A percentile compares a stretch with the other conserved stretches of the same genome.
These are phyloP conservation scores for Elmis aenea DNA, from an alignment of 2,888 invertebrate species.

Conservation along the genomic window DNA sequence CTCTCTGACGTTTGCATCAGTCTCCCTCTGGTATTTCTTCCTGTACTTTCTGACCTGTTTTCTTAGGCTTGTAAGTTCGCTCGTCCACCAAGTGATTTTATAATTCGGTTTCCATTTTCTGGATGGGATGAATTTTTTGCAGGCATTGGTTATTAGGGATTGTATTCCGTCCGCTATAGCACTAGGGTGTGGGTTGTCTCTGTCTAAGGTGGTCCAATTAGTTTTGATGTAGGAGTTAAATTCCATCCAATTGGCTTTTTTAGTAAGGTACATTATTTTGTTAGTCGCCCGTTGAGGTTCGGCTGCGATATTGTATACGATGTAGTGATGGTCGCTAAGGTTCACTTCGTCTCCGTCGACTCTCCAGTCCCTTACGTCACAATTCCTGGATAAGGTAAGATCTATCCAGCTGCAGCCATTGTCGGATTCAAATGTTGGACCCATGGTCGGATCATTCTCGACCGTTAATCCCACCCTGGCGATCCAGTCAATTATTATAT, in stretches of 20 bases:
- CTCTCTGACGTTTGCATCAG: neutral
- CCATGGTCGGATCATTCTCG: too few relatives aligned
- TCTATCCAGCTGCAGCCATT: conserved; percentile 6
- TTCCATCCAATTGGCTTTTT: too few relatives aligned
- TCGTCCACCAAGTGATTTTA: neutral
- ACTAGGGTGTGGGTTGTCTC: neutral
- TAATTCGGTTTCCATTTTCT: neutral
- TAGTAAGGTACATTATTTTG: too few relatives aligned
- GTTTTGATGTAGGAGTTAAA: neutral
- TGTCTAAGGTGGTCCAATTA: neutral
- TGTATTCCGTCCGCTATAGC: neutral
- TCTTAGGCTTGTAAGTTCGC: neutral
- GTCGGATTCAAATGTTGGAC: too few relatives aligned
- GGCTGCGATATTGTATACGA: neutral
- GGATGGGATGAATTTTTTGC: neutral
- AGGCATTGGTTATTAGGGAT: neutral
- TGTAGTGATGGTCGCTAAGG: neutral
- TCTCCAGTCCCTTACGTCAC: conserved; percentile 1
- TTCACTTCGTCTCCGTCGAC: neutral
- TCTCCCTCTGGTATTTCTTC: neutral
- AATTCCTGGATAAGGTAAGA: neutral
- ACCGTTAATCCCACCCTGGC: too few relatives aligned
- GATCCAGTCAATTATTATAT: too few relatives aligned
- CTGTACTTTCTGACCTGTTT: neutral
- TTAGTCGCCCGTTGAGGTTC: neutral